Evolutionary conservation across 2,113 vertebrate genomes (phyloP).

Genomic region (Engystomops pustulosus): DNA sequence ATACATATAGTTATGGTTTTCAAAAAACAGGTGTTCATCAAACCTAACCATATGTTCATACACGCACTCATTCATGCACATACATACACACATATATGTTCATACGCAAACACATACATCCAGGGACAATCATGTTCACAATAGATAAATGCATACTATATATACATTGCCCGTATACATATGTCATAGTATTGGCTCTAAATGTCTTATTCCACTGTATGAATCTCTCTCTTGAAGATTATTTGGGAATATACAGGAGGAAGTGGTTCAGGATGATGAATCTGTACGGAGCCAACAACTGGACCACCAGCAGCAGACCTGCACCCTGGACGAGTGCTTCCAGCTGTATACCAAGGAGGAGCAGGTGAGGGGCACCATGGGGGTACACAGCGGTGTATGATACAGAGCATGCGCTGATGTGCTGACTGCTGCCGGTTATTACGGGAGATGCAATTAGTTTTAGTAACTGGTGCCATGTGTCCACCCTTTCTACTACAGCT

Average conservation of each 20-base stretch:
- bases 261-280: conserved; percentile 85
- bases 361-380: conserved; percentile 77
- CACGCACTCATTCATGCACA: neutral
- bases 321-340: conserved; percentile 92
- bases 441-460: no score
- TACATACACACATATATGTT: neutral
- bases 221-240: conserved; percentile 74
- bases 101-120: neutral
- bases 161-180: neutral
- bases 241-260: conserved; percentile 89
- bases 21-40: neutral
- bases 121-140: neutral
- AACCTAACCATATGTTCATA: neutral
- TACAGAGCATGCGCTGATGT: neutral
- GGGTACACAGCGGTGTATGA: neutral
- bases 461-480: neutral
- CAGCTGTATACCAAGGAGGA: conserved; percentile 98
- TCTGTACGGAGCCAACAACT: conserved; percentile 86
- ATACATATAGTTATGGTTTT: neutral
- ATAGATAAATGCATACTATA: neutral
- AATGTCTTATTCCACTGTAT: neutral
- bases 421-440: no score
- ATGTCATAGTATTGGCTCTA: neutral
- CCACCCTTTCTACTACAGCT: conserved; percentile 73
- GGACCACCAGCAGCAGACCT: conserved; percentile 88